These are phyloP conservation scores for Drosophila nikananu DNA, from an alignment of 1,140 invertebrate genomes.

Conservation along the genomic window DNA sequence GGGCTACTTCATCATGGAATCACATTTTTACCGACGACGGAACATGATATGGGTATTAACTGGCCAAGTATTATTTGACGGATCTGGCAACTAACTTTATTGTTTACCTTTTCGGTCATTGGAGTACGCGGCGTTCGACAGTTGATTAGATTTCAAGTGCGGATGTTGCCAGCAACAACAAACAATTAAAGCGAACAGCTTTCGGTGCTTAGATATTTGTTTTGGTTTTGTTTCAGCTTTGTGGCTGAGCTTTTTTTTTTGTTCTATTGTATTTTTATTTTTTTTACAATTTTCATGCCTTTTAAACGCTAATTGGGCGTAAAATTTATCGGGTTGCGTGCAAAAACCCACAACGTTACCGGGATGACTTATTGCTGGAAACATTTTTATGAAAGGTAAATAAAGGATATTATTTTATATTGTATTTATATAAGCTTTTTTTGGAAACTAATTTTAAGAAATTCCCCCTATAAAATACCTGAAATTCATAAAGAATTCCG, in stretches of 20 bases:
- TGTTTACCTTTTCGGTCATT: slow-evolving; percentile 29
- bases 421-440: background rate
- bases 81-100: slow-evolving; percentile 36
- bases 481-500: slow-evolving; percentile 18
- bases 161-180: slow-evolving; percentile 45
- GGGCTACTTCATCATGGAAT: slow-evolving; percentile 3
- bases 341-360: slow-evolving; percentile 28
- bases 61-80: background rate
- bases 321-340: slow-evolving; percentile 34
- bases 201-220: slow-evolving; percentile 28
- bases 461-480: slow-evolving; percentile 14
- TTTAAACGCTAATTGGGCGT: slow-evolving; percentile 67
- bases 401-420: background rate
- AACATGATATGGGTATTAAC: slow-evolving; percentile 13
- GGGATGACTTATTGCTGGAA: background rate
- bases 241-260: slow-evolving; percentile 43
- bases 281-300: slow-evolving; percentile 12
- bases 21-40: background rate
- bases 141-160: slow-evolving; percentile 68
- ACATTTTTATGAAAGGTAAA: background rate
- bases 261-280: slow-evolving; percentile 18
- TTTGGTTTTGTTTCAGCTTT: slow-evolving; percentile 29
- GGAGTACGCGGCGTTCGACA: slow-evolving; percentile 19
- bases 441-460: background rate
- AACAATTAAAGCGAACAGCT: slow-evolving; percentile 41